Evolutionary conservation across 2,888 invertebrate genomes (phyloP).

Genomic region (Phanerotoma sp.): DNA sequence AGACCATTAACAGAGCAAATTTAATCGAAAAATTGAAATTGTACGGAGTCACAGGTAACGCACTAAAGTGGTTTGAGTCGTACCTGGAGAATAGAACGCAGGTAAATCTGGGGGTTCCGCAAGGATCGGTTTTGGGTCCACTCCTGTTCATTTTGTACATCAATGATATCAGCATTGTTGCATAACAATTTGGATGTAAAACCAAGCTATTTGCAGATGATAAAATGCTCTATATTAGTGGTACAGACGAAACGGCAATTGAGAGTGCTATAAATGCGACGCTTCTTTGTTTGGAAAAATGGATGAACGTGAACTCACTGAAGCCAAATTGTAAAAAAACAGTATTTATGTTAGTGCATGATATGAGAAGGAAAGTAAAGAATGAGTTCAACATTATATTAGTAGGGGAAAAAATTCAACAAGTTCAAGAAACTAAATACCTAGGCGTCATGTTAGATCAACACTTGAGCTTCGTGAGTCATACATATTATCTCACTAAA

Average conservation of each 20-base stretch:
- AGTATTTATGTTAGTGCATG: not conserved
- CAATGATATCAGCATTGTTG: not conserved
- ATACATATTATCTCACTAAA: not conserved
- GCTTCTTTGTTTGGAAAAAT: not conserved
- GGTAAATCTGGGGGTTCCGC: not conserved
- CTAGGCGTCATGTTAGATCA: not conserved
- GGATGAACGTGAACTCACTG: not conserved
- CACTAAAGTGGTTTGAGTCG: conserved; percentile 11
- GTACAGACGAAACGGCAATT: not conserved
- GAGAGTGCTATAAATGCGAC: not conserved
- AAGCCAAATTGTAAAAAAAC: conserved; percentile 1
- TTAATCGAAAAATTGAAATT: conserved; percentile 20
- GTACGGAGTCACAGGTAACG: conserved; percentile 15
- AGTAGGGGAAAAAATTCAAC: not conserved
- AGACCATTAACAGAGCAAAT: not conserved
- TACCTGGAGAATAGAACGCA: conserved; percentile 6
- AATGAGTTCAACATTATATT: not conserved
- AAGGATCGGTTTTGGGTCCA: conserved; percentile 1
- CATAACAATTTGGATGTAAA: not conserved
- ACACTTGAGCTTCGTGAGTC: not conserved
- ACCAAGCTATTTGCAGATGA: not conserved
- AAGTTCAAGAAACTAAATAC: not conserved
- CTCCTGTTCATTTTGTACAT: not conserved
- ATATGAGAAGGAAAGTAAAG: not conserved
- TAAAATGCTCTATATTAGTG: not conserved